phyloP scores from a whole-genome alignment of 2,888 invertebrate species.

The Phaedon cochleariae region DNA sequence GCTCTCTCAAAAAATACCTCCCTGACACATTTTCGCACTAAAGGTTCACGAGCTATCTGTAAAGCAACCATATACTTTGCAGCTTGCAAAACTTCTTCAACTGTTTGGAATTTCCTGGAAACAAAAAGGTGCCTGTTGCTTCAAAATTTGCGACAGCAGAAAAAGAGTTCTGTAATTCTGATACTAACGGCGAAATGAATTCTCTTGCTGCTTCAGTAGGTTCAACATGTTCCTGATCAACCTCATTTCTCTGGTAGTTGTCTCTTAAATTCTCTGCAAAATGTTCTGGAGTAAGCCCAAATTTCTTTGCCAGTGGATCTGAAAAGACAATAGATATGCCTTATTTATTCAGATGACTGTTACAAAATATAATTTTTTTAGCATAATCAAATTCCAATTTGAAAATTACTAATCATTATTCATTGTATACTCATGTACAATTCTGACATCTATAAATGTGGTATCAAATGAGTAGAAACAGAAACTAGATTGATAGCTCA shows the following conservation, averaged over 20 bases:
- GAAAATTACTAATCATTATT: too few relatives aligned
- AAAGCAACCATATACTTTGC: conserved; percentile 94
- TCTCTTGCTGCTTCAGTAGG: conserved; percentile 85
- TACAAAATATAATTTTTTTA: too few relatives aligned
- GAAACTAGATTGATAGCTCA: too few relatives aligned
- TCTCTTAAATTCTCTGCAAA: conserved; percentile 96
- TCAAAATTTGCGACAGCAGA: too few relatives aligned
- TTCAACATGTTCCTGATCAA: conserved; percentile 89
- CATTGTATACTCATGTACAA: too few relatives aligned
- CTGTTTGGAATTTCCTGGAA: conserved; percentile 70
- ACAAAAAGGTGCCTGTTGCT: conserved; percentile 3
- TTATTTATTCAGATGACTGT: too few relatives aligned
- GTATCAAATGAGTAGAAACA: too few relatives aligned
- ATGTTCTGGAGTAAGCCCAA: conserved; percentile 92
- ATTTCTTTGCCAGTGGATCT: conserved; percentile 86
- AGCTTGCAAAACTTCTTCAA: conserved; percentile 87
- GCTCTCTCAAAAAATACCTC: conserved; percentile 90
- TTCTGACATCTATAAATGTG: too few relatives aligned
- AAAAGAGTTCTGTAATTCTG: too few relatives aligned
- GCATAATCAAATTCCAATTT: too few relatives aligned
- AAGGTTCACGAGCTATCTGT: conserved; percentile 91
- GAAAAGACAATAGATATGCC: conserved; percentile 32
- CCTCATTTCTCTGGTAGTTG: conserved; percentile 94
- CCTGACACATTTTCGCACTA: conserved; percentile 84
- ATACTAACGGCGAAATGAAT: conserved; percentile 67